Evolutionary conservation across 1,140 invertebrate species (phyloP), one percentile per base, ranked within the genome.

Genomic region (Phymorhynchus buccinoides): DNA sequence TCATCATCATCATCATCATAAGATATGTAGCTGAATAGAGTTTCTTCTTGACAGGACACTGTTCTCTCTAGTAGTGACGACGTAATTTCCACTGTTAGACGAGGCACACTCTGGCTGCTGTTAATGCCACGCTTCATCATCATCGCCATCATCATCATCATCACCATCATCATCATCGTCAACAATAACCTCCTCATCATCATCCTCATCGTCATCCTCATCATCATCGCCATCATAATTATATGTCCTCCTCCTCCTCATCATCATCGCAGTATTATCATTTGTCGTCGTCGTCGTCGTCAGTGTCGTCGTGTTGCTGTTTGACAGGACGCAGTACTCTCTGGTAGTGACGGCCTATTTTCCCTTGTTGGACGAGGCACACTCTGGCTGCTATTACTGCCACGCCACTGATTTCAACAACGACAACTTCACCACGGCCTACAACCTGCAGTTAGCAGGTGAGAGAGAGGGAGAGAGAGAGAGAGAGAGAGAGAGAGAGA

Each of bases 261-360:
- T n/a, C n/a, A n/a, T n/a, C n/a, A n/a, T n/a, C n/a, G n/a, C n/a
- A n/a, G n/a, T n/a, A n/a, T n/a, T n/a, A n/a, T n/a, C n/a, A n/a
- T n/a, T n/a, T n/a, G n/a, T n/a, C n/a, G n/a, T n/a, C n/a, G n/a
- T n/a, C n/a, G n/a, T n/a, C n/a, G n/a, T n/a, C n/a, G n/a, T n/a
- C n/a, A n/a, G n/a, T n/a, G n/a, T n/a, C n/a, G n/a, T n/a, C n/a
- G 48, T 52, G 48, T 18, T 52, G 48, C 22, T 18, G 48, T 18
- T n/a, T 52, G 48, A 9, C 52, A 89, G 88, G 44, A 86, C 88
- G 2, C 68, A 80, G 42, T 87, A 86, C 82, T 89, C 88, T 6
- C 68, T 77, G 18, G 84, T 82, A 22, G 82, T 85, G 18, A 83
- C 66, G 32, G 77, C 83, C 14, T 62, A 44, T n/a, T 86, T 89